phyloP scores from a whole-genome alignment of 2,797 vertebrate genomes.

The Xenentodon cancila region DNA sequence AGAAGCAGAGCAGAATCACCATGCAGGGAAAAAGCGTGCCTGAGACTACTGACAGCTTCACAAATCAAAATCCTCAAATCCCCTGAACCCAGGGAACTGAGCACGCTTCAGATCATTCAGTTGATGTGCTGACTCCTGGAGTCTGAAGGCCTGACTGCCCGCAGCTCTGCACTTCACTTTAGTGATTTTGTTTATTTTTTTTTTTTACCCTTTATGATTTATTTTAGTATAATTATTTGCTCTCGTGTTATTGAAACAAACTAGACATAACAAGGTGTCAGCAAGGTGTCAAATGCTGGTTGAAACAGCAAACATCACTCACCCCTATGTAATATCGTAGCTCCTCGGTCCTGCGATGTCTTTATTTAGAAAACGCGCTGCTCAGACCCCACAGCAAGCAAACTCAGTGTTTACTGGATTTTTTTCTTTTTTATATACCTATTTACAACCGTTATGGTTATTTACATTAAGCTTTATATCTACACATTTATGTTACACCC shows the following conservation, averaged over 20 bases:
- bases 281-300: background rate
- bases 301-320: constrained; percentile 58
- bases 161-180: constrained; percentile 39
- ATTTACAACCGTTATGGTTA: constrained; percentile 47
- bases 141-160: constrained; percentile 31
- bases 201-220: background rate
- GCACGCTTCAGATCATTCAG: constrained; percentile 21
- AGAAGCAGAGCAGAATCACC: constrained; percentile 36
- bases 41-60: constrained; percentile 18
- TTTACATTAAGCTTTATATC: constrained; percentile 22
- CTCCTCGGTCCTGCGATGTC: constrained; percentile 42
- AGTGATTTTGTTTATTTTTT: constrained; percentile 6
- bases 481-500: constrained; percentile 39
- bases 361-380: constrained; percentile 24
- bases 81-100: constrained; percentile 2
- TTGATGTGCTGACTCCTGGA: constrained; percentile 13
- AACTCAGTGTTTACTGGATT: constrained; percentile 28
- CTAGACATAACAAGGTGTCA: background rate
- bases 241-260: background rate
- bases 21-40: constrained; percentile 10
- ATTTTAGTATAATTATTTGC: constrained; percentile 10
- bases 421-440: constrained; percentile 5
- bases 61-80: constrained; percentile 22
- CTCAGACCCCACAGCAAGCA: constrained; percentile 28
- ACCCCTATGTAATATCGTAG: constrained; percentile 58